A percentile compares a stretch with the other conserved stretches of the same genome.
Evolutionary conservation across 2,797 vertebrate species (phyloP).

Genomic region (Poecile montanus): DNA sequence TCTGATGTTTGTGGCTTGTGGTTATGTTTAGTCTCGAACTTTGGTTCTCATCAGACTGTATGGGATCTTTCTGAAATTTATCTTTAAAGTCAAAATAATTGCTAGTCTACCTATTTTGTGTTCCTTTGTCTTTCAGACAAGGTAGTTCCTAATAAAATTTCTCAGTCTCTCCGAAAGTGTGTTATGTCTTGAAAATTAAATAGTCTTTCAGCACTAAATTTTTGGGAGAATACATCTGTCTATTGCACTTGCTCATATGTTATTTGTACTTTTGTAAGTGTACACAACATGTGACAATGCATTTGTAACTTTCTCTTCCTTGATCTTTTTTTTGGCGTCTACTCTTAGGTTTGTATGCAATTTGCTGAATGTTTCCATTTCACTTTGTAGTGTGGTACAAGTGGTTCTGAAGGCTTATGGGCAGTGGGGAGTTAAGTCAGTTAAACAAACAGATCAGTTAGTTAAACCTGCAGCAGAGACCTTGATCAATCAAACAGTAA

Average conservation of each 20-base stretch:
- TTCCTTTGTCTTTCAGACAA: neutral
- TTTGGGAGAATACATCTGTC: neutral
- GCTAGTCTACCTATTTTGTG: neutral
- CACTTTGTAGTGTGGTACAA: neutral
- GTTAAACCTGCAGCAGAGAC: neutral
- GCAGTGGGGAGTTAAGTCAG: neutral
- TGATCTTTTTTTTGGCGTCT: neutral
- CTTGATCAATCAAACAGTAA: neutral
- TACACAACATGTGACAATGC: neutral
- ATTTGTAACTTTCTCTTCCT: neutral
- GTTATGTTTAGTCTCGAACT: neutral
- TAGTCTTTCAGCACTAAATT: neutral
- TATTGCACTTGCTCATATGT: neutral
- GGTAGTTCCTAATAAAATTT: neutral
- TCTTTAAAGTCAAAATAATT: neutral
- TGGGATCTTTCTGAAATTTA: neutral
- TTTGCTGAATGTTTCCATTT: neutral
- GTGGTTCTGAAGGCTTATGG: neutral
- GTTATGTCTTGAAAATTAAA: neutral
- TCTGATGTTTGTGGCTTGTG: neutral
- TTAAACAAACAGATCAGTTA: neutral
- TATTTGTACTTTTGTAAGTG: neutral
- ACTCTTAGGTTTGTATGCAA: accelerated
- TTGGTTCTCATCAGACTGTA: neutral
- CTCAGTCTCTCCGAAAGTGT: neutral